These are phyloP conservation scores for Heterochromis multidens DNA, from an alignment of 2,113 vertebrate species.

Conservation along the genomic window DNA sequence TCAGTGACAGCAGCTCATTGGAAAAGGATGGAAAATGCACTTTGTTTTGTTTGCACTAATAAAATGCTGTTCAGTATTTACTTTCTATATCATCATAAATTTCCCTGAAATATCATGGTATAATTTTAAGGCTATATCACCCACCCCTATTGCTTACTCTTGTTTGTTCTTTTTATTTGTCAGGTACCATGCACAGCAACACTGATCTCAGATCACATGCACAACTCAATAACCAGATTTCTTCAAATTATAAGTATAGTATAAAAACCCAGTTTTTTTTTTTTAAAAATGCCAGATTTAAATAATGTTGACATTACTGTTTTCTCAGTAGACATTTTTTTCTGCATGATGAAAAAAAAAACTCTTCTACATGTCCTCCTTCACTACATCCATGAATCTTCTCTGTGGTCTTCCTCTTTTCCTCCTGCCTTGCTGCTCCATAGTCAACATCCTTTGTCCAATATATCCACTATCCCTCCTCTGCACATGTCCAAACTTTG, in stretches of 20 bases:
- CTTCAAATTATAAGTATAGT: not conserved
- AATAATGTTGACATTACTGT: not conserved
- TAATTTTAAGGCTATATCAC: too few species aligned
- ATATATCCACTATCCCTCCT: not conserved
- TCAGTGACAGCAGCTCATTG: not conserved
- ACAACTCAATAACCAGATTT: not conserved
- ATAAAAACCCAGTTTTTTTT: not conserved
- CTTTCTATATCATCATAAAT: too few species aligned
- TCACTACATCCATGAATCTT: not conserved
- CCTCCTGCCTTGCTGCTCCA: not conserved
- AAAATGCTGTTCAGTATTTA: too few species aligned
- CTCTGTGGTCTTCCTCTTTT: not conserved
- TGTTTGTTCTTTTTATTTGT: not conserved
- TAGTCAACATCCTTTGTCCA: not conserved
- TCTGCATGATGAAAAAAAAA: not conserved
- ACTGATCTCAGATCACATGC: too few species aligned
- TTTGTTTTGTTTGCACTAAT: not conserved
- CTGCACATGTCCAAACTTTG: not conserved
- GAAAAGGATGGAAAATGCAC: not conserved
- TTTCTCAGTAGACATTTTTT: not conserved
- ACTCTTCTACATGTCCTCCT: not conserved
- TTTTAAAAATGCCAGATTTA: not conserved
- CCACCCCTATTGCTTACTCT: too few species aligned
- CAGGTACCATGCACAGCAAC: not conserved
- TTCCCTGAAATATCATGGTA: too few species aligned